Evolutionary conservation across 2,113 vertebrate species (phyloP).

Genomic region (Manacus vitellinus): DNA sequence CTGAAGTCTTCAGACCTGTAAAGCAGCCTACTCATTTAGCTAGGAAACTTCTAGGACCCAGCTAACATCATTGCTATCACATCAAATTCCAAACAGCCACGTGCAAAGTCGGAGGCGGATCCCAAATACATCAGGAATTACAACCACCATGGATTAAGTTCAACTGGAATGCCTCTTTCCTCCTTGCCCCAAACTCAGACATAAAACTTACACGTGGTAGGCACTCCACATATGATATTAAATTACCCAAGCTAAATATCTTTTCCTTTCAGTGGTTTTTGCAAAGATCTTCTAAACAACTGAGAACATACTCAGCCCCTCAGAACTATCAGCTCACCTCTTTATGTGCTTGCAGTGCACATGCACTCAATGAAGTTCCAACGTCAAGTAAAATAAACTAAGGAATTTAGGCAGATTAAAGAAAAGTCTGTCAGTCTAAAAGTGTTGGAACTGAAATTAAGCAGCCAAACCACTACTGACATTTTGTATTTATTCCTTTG

Average conservation of each 20-base stretch:
- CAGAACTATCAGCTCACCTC: background rate
- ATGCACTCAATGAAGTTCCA: background rate
- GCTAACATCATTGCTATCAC: no score
- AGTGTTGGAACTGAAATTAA: background rate
- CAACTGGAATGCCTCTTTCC: background rate
- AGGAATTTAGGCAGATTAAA: background rate
- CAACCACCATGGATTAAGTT: background rate
- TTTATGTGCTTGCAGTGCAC: rapidly evolving
- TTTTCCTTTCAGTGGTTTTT: background rate
- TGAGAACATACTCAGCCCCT: background rate
- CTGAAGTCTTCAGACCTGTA: background rate
- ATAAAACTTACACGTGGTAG: background rate
- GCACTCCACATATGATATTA: rapidly evolving
- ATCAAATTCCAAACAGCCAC: background rate
- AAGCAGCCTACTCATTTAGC: background rate
- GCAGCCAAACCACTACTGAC: background rate
- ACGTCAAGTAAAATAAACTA: background rate
- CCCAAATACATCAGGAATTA: background rate
- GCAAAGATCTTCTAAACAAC: background rate
- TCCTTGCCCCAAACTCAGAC: background rate
- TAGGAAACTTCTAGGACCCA: background rate
- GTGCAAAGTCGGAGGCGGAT: background rate
- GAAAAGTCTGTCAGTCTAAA: background rate
- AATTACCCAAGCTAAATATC: background rate
- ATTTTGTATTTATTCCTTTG: background rate